Evolutionary conservation across 2,888 invertebrate species (phyloP), one percentile per base, ranked within the genome.

Genomic region (Arenicola marina): DNA sequence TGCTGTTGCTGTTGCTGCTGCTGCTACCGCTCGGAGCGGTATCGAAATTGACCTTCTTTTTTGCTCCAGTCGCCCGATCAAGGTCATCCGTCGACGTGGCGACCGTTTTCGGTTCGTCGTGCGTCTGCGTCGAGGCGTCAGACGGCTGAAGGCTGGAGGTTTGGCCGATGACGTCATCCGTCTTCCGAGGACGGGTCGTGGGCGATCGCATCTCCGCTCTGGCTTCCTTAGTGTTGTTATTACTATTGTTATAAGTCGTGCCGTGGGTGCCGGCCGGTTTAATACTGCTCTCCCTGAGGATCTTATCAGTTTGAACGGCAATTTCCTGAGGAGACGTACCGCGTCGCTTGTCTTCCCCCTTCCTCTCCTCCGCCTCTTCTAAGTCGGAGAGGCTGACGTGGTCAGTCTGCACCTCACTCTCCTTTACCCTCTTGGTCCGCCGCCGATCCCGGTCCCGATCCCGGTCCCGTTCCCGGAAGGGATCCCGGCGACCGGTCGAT

Each of bases 51-150:
- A n/a, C n/a, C n/a, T n/a, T n/a, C n/a, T n/a, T n/a, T n/a, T n/a
- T n/a, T n/a, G n/a, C n/a, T n/a, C n/a, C n/a, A n/a, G n/a, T n/a
- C n/a, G n/a, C n/a, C n/a, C n/a, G n/a, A 24, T 21, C 15, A 7
- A 48, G 48, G 48, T 48, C 48, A 11, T 48, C 48, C 18, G 48
- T 48, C 18, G 48, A 48, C 7, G 48, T 48, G 48, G 18, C 26
- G 48, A 48, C 48, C 11, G 48, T 48, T 24, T 24, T 11, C 26
- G 48, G 48, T n/a, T n/a, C 26, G 11, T 48, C 48, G 18, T 48
- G 18, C 18, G 48, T 48, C 26, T 48, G 48, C 7, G 48, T 48
- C 7, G 48, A 48, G 7, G 48, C 48, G 18, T 11, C 15, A n/a
- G 11, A n/a, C 7, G 48, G 48, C 7, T 11, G 18, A n/a, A n/a